These are phyloP conservation scores for Hesperophylax magnus DNA, from an alignment of 1,140 invertebrate species.

Conservation along the genomic window DNA sequence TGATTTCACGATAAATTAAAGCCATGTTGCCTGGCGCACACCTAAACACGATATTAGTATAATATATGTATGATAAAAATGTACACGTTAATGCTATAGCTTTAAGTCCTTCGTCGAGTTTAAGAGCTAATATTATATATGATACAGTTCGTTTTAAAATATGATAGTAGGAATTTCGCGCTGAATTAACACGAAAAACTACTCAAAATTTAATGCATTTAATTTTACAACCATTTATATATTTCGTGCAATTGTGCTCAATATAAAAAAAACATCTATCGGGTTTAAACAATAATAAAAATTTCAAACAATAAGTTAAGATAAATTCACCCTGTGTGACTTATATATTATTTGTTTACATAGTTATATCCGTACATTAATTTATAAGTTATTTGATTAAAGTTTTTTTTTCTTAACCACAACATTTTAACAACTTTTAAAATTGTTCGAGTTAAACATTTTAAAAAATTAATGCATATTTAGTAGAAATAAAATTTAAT, in stretches of 20 bases:
- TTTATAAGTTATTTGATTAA: constrained; percentile 27
- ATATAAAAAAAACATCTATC: not conserved
- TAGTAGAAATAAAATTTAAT: not conserved
- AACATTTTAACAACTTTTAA: constrained; percentile 35
- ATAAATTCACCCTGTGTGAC: constrained; percentile 42
- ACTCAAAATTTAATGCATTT: not conserved
- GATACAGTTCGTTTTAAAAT: constrained; percentile 13
- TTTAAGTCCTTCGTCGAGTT: not conserved
- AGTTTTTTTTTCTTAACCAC: constrained; percentile 33
- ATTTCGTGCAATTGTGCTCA: constrained; percentile 33
- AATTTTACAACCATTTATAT: constrained; percentile 1
- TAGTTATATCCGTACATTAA: constrained; percentile 29
- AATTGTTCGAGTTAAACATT: constrained; percentile 6
- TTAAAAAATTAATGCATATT: too few species aligned
- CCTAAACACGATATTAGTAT: not conserved
- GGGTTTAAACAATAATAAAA: constrained; percentile 16
- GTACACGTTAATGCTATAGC: not conserved
- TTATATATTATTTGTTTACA: constrained; percentile 30
- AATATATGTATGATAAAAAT: not conserved
- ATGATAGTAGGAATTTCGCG: constrained; percentile 2
- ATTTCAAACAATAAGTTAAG: constrained; percentile 13
- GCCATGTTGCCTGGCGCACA: constrained; percentile 9
- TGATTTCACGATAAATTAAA: not conserved
- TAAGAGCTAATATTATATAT: constrained; percentile 5
- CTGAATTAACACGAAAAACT: not conserved